These are phyloP conservation scores for Stercorarius parasiticus DNA, from an alignment of 2,113 vertebrate species.

Conservation along the genomic window DNA sequence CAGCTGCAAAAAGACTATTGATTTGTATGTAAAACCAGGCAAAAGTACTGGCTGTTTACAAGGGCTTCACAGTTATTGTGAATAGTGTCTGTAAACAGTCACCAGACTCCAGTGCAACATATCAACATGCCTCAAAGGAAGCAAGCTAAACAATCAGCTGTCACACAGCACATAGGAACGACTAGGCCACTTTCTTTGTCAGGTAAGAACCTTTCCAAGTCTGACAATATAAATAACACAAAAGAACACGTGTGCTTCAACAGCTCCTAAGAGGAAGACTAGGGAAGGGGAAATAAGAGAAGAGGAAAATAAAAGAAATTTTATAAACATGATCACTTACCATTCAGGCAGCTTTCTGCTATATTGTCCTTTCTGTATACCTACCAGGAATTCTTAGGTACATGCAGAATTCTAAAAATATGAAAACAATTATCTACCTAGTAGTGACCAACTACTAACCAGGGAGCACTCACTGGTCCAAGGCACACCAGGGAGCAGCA, in stretches of 20 bases:
- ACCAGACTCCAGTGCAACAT: background rate
- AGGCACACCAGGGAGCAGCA: background rate
- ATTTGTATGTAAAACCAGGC: background rate
- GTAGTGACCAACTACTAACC: background rate
- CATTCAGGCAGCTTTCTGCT: background rate
- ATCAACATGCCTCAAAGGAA: background rate
- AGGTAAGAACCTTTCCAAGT: background rate
- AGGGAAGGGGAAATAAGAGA: background rate
- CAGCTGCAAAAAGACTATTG: background rate
- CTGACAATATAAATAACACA: background rate
- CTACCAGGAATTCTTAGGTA: background rate
- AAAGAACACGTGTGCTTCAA: background rate
- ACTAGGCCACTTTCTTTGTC: background rate
- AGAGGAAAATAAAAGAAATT: background rate
- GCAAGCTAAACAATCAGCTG: background rate
- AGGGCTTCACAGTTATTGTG: background rate
- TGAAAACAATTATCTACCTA: background rate
- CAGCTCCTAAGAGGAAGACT: background rate
- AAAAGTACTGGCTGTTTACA: background rate
- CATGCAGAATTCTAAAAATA: background rate
- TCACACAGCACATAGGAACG: background rate
- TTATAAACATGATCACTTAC: background rate
- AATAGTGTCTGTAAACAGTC: background rate
- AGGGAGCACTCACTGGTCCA: background rate
- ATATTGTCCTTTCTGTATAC: background rate